Evolutionary conservation across 2,113 vertebrate genomes (phyloP), one percentile per base, ranked within the genome.

Genomic region (Lepidothrix coronata): DNA sequence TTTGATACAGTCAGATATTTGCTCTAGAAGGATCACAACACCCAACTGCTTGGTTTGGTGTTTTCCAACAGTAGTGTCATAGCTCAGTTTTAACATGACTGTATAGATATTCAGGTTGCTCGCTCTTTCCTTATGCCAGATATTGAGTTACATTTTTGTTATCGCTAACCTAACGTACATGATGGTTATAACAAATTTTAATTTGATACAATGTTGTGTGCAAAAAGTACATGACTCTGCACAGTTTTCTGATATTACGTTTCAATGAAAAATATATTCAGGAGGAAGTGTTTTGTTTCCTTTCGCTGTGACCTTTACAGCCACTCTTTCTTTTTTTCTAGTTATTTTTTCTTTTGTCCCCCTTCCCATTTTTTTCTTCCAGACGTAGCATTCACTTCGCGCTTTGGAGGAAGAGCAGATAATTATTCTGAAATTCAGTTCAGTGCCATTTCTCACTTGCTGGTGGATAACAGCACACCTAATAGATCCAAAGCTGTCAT

Each of bases 81-180:
- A 78, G 77, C 90, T 94, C 28, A 6, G 51, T 93, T 96, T 96
- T 97, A 90, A 61, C 68, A 73, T 76, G 93, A 91, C 88, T 92
- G 85, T 78, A 63, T 96, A 95, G 92, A 80, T 97, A 94, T 93
- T 97, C 88, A 91, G 85, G 88, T 94, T 96, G 97, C 94, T 98
- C 72, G 70, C 79, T 96, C 78, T 96, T 97, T 96, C 95, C 96
- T 92, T 96, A 81, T 94, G 93, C 91, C 94, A 96, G 97, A 97
- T 98, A 98, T 97, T 97, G 96, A 92, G 97, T 98, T 98, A 98
- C 97, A 49, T 95, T 98, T 98, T 98, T 95, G 90, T 98, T 98
- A 98, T 96, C 98, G 39, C 97, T 97, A 88, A 85, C 98, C 97
- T 98, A 98, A 97, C 94, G 98, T 97, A 98, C 98, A 98, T 65